Evolutionary conservation across 2,113 vertebrate species (phyloP).

Genomic region (Pogonocichla stellata): DNA sequence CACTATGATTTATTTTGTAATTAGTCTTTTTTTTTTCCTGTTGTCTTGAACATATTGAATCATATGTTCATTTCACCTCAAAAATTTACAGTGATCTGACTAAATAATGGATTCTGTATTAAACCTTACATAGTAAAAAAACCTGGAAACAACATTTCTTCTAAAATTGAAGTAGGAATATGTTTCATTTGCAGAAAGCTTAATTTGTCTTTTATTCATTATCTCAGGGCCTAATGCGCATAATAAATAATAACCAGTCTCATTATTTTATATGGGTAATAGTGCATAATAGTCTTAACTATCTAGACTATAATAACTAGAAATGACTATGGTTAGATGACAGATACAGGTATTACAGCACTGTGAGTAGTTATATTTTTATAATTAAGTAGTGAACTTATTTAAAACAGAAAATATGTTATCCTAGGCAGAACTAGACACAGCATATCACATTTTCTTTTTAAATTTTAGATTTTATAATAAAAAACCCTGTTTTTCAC

Average conservation of each 20-base stretch:
- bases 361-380: not conserved
- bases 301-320: not conserved
- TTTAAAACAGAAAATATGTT: not conserved
- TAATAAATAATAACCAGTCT: not conserved
- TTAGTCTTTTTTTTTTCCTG: too few relatives aligned
- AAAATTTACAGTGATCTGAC: not conserved
- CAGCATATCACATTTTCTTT: not conserved
- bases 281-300: not conserved
- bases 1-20: not conserved
- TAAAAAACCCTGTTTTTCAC: fast-evolving
- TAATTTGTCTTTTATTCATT: not conserved
- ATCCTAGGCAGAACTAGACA: not conserved
- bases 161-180: not conserved
- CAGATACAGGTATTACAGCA: not conserved
- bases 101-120: not conserved
- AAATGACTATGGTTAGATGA: not conserved
- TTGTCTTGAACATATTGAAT: not conserved
- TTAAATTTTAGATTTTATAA: not conserved
- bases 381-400: not conserved
- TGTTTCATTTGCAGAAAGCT: not conserved
- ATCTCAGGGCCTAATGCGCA: not conserved
- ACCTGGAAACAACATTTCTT: not conserved
- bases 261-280: not conserved
- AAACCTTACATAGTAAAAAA: not conserved
- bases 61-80: not conserved